These are phyloP conservation scores for Phataginus tetradactyla DNA, from an alignment of 2,797 vertebrate genomes.

Conservation along the genomic window DNA sequence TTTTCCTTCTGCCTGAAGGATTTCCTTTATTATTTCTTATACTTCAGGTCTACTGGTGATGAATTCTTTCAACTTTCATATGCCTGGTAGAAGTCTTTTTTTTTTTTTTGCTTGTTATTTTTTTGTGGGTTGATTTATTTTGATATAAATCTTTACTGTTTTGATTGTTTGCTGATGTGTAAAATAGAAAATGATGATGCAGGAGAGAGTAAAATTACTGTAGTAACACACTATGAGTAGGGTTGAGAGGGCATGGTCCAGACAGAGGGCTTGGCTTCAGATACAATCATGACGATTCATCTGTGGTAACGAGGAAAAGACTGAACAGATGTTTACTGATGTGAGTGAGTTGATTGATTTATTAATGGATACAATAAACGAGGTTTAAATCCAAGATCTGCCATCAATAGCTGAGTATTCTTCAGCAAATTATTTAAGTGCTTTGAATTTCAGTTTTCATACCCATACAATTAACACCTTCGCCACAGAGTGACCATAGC, in stretches of 20 bases:
- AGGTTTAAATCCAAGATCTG: background rate
- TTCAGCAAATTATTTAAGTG: background rate
- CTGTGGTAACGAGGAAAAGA: background rate
- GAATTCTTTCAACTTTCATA: background rate
- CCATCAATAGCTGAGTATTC: background rate
- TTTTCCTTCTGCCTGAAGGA: slow-evolving; percentile 46
- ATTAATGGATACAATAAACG: background rate
- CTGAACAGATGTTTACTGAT: background rate
- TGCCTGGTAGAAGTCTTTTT: background rate
- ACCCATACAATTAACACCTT: background rate
- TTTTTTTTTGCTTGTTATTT: slow-evolving; percentile 27
- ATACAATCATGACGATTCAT: background rate
- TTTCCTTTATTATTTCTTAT: slow-evolving; percentile 48
- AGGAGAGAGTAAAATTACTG: background rate
- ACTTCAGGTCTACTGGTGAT: background rate
- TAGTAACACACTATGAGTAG: background rate
- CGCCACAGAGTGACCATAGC: background rate
- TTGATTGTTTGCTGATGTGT: background rate
- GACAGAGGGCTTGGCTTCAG: background rate
- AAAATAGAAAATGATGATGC: background rate
- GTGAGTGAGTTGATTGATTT: background rate
- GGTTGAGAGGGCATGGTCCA: background rate
- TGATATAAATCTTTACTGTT: background rate
- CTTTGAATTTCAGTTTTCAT: slow-evolving; percentile 24
- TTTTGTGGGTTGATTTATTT: background rate